Base-by-base conservation (phyloP, 1,140 invertebrate species). In the Drosophila lacertosa region DNA sequence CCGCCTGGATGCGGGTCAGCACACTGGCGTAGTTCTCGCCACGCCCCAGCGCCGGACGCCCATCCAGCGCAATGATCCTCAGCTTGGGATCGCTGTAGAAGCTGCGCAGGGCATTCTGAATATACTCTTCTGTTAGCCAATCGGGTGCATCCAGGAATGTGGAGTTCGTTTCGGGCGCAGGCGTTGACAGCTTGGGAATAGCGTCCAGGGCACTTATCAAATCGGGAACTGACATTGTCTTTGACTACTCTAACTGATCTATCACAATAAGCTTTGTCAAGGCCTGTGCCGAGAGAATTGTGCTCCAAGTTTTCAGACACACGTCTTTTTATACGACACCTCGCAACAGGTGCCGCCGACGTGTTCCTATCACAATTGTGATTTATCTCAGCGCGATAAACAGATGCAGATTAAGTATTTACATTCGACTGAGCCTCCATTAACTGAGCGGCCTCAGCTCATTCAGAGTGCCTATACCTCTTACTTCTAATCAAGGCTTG, bases 11-110 rank as follows among this genome's bases (percentile, higher is more conserved):
- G 2, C 90, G 72, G 0, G 80, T 90, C 29, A 91, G 47, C 9
- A 91, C 57, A 10, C 90, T 84, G 1, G 80, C 90, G 58, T 80
- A 91, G 47, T 91, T 91, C 66, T 91, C 90, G 32, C 90, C 90
- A 44, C 88, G 88, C 42, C 77, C 90, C 15, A 89, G 13, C 4
- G 90, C 90, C 10, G 89, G 83, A 15, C 73, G 64, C 4, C 79
- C 54, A 33, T 81, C 47, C 39, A 90, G 42, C 20, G 64, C 55
- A 2, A 42, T 51, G 7, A 91, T 77, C 37, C 39, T 69, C 7
- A 91, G 11, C 2, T 50, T 48, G 1, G 70, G 24, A 55, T 91
- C 89, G 0, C 58, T 55, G 10, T 88, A 78, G 48, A 77, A 81
- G 2, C 74, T 71, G 11, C 60, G 64, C 29, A 91, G 32, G 2